Evolutionary conservation across 2,888 invertebrate genomes (phyloP).

Genomic region (Ichneumoninae sp.): DNA sequence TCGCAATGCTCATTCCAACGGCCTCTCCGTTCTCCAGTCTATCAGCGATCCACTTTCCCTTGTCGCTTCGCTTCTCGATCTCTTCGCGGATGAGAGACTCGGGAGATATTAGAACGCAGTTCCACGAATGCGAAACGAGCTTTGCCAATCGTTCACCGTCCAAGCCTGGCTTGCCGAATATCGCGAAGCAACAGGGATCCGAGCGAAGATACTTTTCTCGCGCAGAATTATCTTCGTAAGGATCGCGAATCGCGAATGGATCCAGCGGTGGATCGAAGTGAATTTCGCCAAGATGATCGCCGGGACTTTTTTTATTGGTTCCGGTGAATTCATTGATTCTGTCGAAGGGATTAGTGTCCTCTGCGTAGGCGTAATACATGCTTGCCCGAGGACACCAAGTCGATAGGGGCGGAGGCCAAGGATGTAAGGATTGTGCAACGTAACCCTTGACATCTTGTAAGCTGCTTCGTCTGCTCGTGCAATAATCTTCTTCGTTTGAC

Average conservation of each 20-base stretch:
- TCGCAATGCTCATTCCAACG: conserved; percentile 85
- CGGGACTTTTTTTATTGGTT: conserved; percentile 40
- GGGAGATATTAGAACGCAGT: conserved; percentile 87
- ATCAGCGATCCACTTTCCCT: conserved; percentile 87
- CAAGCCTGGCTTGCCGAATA: conserved; percentile 87
- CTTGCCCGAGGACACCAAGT: conserved; percentile 82
- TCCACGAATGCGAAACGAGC: conserved; percentile 86
- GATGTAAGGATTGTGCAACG: conserved; percentile 10
- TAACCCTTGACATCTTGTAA: conserved; percentile 74
- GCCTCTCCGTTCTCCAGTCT: conserved; percentile 86
- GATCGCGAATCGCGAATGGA: conserved; percentile 75
- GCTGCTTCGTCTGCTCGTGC: conserved; percentile 70
- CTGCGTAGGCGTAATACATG: conserved; percentile 83
- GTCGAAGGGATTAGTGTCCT: conserved; percentile 83
- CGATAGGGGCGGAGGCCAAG: conserved; percentile 61
- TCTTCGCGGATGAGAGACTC: conserved; percentile 86
- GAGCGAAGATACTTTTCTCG: conserved; percentile 85
- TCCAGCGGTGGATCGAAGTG: conserved; percentile 69
- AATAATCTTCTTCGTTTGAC: conserved; percentile 32
- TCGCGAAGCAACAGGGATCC: conserved; percentile 86
- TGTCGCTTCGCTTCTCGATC: conserved; percentile 85
- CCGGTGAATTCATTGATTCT: conserved; percentile 73
- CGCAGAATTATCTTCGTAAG: conserved; percentile 86
- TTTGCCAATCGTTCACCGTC: conserved; percentile 86
- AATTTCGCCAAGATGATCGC: conserved; percentile 34